Evolutionary conservation across 2,113 vertebrate genomes (phyloP), one percentile per base, ranked within the genome.

Genomic region (Thinocorus orbignyianus): DNA sequence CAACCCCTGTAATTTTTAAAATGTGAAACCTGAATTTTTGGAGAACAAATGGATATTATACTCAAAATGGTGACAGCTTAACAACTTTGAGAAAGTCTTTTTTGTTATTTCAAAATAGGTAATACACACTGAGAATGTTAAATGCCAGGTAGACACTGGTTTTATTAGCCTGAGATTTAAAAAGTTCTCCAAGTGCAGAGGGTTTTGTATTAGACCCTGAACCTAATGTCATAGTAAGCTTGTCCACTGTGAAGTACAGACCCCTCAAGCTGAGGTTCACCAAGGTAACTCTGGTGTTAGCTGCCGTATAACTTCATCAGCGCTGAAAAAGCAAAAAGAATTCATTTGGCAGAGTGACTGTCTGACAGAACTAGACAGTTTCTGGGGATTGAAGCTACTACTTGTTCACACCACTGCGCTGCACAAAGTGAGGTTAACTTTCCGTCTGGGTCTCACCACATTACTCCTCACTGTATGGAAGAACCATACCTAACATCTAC

Each of bases 381-480:
- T 42, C 55, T 70, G 17, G 46, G 69, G 23, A 61, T 3, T 6
- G 17, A 33, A 58, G 18, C 33, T 8, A 8, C 31, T 54, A 31
- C 11, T 33, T 70, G 37, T 19, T 62, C 33, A 8, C 37, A 62
- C 15, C 30, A 17, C 35, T 55, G 24, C 0, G 0, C 35, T 30
- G 35, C 24, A 46, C 10, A 28, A 51, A 10, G 19, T 55, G 30
- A 61, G 30, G 24, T 52, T 39, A 39, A 41, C 8, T 79, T 77
- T 48, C 46, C 10, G 0, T 33, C 54, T n/a, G 19, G 23, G 35
- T 71, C 44, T 39, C 37, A 71, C 23, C 12, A 24, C 23, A 2
- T 22, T 33, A 18, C 13, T 82, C 28, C 39, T 65, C 13, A 15
- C 1, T 1, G 22, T 33, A 6, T 11, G 25, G 31, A 64, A 61